Percentiles rank a stretch among this genome's conserved stretches.
Evolutionary conservation across 92 coral and sea anemone species (phyloP).

Genomic region (Actinernus sp.): DNA sequence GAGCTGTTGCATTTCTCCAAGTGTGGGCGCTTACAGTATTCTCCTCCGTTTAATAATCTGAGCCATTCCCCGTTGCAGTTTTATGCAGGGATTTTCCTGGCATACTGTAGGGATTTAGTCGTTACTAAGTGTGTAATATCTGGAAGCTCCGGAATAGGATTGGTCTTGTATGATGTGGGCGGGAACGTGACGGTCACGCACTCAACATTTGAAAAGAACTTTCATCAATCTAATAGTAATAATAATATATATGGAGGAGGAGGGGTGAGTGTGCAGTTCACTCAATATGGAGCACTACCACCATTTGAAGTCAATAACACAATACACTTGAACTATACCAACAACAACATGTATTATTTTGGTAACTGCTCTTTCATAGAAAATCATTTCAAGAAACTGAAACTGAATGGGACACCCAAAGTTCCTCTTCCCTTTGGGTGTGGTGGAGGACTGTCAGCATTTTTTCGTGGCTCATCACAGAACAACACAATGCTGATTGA

Average conservation of each 20-base stretch:
- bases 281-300: conserved; percentile 58
- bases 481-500: conserved; percentile 49
- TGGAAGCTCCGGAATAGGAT: conserved; percentile 81
- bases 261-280: conserved; percentile 78
- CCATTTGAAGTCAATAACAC: conserved; percentile 47
- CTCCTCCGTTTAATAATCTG: conserved; percentile 54
- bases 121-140: conserved; percentile 44
- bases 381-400: too few species aligned
- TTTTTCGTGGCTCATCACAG: conserved; percentile 53
- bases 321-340: conserved; percentile 32
- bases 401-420: too few species aligned
- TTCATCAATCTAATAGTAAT: not conserved
- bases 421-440: conserved; percentile 63
- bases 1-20: conserved; percentile 38
- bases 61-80: conserved; percentile 9
- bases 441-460: conserved; percentile 86
- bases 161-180: conserved; percentile 80
- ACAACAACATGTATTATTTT: conserved; percentile 32
- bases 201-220: conserved; percentile 62
- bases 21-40: conserved; percentile 76
- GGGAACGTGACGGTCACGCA: conserved; percentile 59
- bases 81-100: conserved; percentile 70
- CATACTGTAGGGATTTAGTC: conserved; percentile 53
- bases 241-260: conserved; percentile 79
- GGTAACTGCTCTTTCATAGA: conserved; percentile 43